Conservation (phyloP, 2,113 vertebrate genomes). For the Ariopsis seemanni region DNA sequence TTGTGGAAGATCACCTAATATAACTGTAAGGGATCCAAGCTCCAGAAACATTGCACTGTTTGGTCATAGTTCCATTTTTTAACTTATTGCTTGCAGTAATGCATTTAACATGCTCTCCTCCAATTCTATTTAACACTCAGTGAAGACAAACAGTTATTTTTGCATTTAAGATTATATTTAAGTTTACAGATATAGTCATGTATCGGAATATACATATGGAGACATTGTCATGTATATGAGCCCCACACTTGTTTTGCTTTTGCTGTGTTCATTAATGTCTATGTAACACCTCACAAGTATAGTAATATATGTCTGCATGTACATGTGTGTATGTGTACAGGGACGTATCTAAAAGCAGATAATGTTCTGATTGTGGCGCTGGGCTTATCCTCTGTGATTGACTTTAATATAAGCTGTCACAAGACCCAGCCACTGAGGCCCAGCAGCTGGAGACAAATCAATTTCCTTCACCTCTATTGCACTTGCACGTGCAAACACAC, state of each 20-base stretch:
- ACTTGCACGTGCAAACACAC: neutral
- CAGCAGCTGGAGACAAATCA: slow-evolving; percentile 73
- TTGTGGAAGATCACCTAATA: neutral
- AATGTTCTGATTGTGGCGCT: slow-evolving; percentile 56
- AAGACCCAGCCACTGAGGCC: slow-evolving; percentile 55
- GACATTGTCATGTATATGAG: neutral
- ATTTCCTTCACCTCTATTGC: slow-evolving; percentile 54
- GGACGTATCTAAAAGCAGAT: slow-evolving; percentile 57
- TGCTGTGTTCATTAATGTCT: neutral
- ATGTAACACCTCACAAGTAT: neutral
- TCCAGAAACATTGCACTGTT: neutral
- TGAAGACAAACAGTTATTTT: neutral
- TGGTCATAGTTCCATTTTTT: neutral
- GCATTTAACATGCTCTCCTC: neutral
- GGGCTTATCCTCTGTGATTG: slow-evolving; percentile 71
- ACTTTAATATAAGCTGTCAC: slow-evolving; percentile 65
- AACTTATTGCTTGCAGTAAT: neutral
- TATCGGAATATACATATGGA: neutral
- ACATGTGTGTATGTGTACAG: slow-evolving; percentile 28
- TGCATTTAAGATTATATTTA: neutral
- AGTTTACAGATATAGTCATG: no score
- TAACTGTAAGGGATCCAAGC: neutral
- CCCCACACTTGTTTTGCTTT: neutral
- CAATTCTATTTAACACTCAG: neutral
- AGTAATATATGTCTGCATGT: neutral